Conservation (phyloP, 2,113 vertebrate genomes). For the Dryoscopus gambensis region DNA sequence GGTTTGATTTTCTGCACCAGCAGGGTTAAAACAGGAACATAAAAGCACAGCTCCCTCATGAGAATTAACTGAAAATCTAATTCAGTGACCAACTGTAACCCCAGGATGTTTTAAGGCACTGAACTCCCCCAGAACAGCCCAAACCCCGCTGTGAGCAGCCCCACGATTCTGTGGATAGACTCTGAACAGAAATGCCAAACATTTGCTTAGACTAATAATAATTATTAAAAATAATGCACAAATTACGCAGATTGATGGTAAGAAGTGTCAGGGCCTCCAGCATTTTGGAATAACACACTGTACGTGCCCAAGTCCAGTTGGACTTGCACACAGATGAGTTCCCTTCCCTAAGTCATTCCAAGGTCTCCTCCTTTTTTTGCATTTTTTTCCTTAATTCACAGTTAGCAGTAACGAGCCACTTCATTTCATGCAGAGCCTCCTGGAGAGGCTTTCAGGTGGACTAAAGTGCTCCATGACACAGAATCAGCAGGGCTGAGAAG, state of each 20-base stretch:
- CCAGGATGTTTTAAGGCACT: neutral
- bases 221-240: neutral
- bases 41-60: neutral
- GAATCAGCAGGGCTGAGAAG: neutral
- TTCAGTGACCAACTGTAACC: neutral
- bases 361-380: too few relatives aligned
- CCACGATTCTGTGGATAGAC: neutral
- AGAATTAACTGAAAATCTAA: neutral
- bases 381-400: neutral
- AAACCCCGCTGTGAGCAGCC: neutral
- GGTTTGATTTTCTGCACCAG: neutral
- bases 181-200: neutral
- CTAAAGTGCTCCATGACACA: neutral
- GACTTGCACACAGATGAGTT: neutral
- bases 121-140: neutral
- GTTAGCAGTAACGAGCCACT: neutral
- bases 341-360: neutral
- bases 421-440: fast-evolving
- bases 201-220: neutral
- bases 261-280: neutral
- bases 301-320: neutral
- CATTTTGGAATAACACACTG: fast-evolving
- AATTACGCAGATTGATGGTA: neutral
- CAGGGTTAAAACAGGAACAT: neutral
- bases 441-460: neutral